Evolutionary conservation across 2,797 vertebrate genomes (phyloP), one percentile per base, ranked within the genome.

Genomic region (Squalus acanthias): DNA sequence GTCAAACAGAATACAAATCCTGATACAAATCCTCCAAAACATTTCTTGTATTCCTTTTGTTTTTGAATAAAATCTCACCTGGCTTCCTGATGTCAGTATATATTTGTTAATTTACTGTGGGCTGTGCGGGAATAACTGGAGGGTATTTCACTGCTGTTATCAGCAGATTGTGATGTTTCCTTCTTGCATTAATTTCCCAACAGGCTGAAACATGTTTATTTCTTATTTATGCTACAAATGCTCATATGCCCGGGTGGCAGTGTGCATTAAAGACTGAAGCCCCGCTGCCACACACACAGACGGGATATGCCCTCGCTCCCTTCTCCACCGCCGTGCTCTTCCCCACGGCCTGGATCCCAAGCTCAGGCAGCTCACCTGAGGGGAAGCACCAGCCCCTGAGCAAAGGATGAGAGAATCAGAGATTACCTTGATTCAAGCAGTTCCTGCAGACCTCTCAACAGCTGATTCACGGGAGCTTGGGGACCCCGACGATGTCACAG

Each of bases 171-270:
- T 46, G 63, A 93, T 69, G 39, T 93, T 93, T 93, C 65, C 63
- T 93, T 93, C 91, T 24, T 69, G 63, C n/a, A 93, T 69, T 93
- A 67, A 69, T 93, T 67, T 93, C 91, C 91, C 91, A 93, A 39
- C 33, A 39, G 91, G 20, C 63, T 46, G 33, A 39, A 93, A 39
- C n/a, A 4, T 69, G 91, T 93, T 93, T 93, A 67, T 93, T 69
- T 69, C 17, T 46, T 69, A 67, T 46, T 69, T 46, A 69, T 67
- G 88, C 88, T 65, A 13, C 88, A 91, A 91, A 63, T 63, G 88
- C 53, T 91, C 53, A 60, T 12, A 12, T 91, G 88, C 53, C 53
- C 29, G 13, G 57, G 57, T 91, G 26, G 53, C 26, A 33, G 26
- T 22, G 15, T n/a, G 88, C 60, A 17, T 91, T 33, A 91, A 63